Evolutionary conservation across 2,888 invertebrate species (phyloP).

Genomic region (Masnerella sp.): DNA sequence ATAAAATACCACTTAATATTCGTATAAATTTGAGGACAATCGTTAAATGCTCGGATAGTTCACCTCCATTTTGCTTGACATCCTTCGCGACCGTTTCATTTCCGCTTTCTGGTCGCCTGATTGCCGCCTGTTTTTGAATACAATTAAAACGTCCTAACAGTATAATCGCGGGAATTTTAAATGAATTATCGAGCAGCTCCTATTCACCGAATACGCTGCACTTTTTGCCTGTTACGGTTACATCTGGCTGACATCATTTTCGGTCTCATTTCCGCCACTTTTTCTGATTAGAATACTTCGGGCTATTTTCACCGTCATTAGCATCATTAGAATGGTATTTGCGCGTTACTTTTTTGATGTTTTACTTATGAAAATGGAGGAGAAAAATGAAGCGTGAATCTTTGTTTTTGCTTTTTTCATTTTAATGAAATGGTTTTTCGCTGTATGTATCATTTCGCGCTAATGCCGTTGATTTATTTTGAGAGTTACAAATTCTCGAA

Average conservation of each 20-base stretch:
- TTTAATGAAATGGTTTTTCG: too few species aligned
- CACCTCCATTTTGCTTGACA: not conserved
- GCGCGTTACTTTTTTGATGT: not conserved
- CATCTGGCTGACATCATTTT: constrained; percentile 21
- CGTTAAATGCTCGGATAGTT: constrained; percentile 6
- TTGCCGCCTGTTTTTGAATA: constrained; percentile 5
- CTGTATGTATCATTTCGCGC: too few species aligned
- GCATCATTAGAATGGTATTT: not conserved
- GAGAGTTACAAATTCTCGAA: too few species aligned
- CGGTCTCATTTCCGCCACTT: constrained; percentile 13
- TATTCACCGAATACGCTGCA: constrained; percentile 1
- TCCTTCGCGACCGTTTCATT: constrained; percentile 13
- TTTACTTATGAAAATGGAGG: too few species aligned
- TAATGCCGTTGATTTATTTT: too few species aligned
- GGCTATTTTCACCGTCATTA: constrained; percentile 7
- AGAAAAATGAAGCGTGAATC: too few species aligned
- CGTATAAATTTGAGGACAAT: constrained; percentile 9
- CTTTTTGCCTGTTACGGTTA: not conserved
- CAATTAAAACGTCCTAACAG: constrained; percentile 9
- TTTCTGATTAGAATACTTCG: constrained; percentile 14
- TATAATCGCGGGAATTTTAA: not conserved
- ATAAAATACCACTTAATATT: constrained; percentile 25
- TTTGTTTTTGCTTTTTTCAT: too few species aligned
- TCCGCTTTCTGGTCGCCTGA: constrained; percentile 4
- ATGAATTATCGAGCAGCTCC: constrained; percentile 2